Conservation (phyloP, 2,888 invertebrate genomes). For the Xestia sexstrigata region DNA sequence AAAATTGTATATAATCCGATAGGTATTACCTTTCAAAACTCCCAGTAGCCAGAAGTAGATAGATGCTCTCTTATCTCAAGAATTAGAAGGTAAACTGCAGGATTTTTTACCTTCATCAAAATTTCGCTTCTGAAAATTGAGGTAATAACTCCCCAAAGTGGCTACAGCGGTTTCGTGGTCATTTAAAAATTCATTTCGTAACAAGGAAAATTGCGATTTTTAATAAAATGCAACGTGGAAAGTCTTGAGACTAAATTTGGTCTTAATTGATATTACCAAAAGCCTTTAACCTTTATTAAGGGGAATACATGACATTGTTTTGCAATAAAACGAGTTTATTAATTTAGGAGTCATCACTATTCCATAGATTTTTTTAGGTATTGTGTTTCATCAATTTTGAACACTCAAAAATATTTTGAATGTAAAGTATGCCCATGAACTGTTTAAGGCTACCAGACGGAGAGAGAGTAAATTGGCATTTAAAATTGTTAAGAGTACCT, state of each 20-base stretch:
- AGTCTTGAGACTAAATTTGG: slow-evolving; percentile 28
- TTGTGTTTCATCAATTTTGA: neutral
- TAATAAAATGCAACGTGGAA: slow-evolving; percentile 54
- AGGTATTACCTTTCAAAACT: neutral
- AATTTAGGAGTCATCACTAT: neutral
- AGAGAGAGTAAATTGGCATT: neutral
- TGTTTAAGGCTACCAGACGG: neutral
- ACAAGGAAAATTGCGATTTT: slow-evolving; percentile 59
- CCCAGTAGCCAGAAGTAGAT: slow-evolving; percentile 9
- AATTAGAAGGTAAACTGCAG: slow-evolving; percentile 30
- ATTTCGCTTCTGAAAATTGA: slow-evolving; percentile 46
- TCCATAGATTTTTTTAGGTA: neutral
- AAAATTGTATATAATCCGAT: neutral
- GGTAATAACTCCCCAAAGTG: slow-evolving; percentile 46
- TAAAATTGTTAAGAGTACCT: neutral
- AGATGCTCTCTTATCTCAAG: slow-evolving; percentile 33
- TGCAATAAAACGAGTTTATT: neutral
- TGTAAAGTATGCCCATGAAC: neutral
- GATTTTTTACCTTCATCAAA: slow-evolving; percentile 46
- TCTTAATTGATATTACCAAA: slow-evolving; percentile 20
- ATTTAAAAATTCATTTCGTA: slow-evolving; percentile 61
- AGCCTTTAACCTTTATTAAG: neutral
- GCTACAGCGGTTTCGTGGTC: slow-evolving; percentile 51
- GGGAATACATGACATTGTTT: too few relatives aligned
- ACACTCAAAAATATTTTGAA: neutral